Evolutionary conservation across 2,888 invertebrate species (phyloP), one percentile per base, ranked within the genome.

Genomic region (Eupithecia subumbrata): DNA sequence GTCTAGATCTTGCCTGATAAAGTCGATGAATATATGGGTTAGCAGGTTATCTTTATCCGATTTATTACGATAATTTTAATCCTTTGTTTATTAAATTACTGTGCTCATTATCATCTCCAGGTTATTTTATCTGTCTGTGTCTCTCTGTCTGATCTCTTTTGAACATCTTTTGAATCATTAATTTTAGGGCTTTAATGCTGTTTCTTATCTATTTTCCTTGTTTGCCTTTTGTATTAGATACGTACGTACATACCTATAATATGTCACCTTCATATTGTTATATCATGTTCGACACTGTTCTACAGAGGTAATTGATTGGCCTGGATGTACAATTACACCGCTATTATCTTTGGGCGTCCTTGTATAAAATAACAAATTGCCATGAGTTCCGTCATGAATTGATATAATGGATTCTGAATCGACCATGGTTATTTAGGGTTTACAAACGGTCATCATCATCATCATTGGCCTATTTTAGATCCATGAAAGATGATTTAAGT

Each of bases 21-120:
- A 48, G 34, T 70, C 45, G 48, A 43, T 69, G 64, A 68, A 74
- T 77, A 81, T 78, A 56, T 78, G 76, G 79, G 81, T 81, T 80
- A 80, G 69, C 76, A 78, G 81, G 81, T 76, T 80, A 81, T 79
- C 81, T 72, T 69, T n/a, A n/a, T 60, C 37, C 45, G 76, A 78
- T 81, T 76, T 72, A 69, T 67, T 67, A 56, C 34, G 79, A 79
- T 81, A 76, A 52, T 37, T 34, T 37, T 12, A 16, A 16, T 37
- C n/a, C n/a, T 52, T 52, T n/a, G 9, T 34, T 60, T 67, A 66
- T 76, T 18, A 71, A 67, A 43, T 56, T n/a, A 56, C 0, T 73
- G 22, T 34, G 40, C 60, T 63, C 37, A 25, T 71, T 75, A 25
- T 40, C 45, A 2, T 68, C 43, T 68, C 16, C 25, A 14, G 43